Evolutionary conservation across 1,140 invertebrate genomes (phyloP).

Genomic region (Agrypnia vestita): DNA sequence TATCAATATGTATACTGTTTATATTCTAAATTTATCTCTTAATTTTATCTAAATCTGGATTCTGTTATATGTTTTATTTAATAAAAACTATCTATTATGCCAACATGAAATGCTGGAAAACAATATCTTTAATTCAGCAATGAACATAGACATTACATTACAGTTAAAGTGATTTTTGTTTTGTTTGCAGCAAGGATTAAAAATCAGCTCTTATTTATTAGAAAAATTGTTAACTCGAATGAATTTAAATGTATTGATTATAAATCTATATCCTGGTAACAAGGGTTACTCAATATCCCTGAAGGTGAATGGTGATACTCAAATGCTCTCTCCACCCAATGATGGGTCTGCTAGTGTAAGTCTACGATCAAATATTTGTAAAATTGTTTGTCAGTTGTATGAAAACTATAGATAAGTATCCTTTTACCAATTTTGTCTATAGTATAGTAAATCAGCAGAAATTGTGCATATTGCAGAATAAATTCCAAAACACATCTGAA

Average conservation of each 20-base stretch:
- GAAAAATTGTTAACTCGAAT: slow-evolving; percentile 89
- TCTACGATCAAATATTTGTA: not conserved
- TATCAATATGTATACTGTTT: no score
- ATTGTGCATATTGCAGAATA: no score
- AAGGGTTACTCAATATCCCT: slow-evolving; percentile 92
- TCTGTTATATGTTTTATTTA: slow-evolving; percentile 51
- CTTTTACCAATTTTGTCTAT: no score
- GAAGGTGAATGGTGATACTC: slow-evolving; percentile 75
- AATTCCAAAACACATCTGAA: no score
- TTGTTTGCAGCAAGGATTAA: slow-evolving; percentile 76
- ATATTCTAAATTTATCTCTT: slow-evolving; percentile 26
- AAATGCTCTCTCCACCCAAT: slow-evolving; percentile 65
- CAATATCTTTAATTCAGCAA: no score
- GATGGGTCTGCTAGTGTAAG: slow-evolving; percentile 67
- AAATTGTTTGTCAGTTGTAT: not conserved
- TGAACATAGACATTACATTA: slow-evolving; percentile 3
- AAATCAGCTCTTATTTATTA: slow-evolving; percentile 85
- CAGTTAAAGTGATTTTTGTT: slow-evolving; percentile 48
- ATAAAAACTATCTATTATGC: not conserved
- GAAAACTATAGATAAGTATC: no score
- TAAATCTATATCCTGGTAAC: slow-evolving; percentile 92
- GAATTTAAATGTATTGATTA: slow-evolving; percentile 89
- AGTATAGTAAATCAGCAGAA: no score
- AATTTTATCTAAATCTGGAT: no score
- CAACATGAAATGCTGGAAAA: no score